phyloP scores from a whole-genome alignment of 2,113 vertebrate genomes.

The Oenanthe melanoleuca region DNA sequence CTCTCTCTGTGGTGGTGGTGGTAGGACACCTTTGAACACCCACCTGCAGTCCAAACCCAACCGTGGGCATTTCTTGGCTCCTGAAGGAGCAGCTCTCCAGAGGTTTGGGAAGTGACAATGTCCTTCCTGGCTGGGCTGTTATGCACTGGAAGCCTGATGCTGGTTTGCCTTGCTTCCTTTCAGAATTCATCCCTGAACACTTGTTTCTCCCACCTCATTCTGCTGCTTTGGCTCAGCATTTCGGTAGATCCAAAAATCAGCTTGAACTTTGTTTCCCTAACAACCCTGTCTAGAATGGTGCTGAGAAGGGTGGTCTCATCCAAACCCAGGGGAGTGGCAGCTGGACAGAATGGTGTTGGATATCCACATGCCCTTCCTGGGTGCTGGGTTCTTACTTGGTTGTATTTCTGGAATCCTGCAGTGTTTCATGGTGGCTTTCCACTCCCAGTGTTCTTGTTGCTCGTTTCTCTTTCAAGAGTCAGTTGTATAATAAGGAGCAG shows the following conservation, averaged over 20 bases:
- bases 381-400: neutral
- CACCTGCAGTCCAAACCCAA: neutral
- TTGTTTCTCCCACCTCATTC: neutral
- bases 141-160: neutral
- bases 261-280: neutral
- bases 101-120: neutral
- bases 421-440: neutral
- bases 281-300: rapidly evolving
- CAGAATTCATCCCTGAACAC: neutral
- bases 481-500: neutral
- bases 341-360: neutral
- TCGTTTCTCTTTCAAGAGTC: neutral
- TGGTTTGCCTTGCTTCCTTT: neutral
- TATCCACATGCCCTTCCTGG: neutral
- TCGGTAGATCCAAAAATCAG: neutral
- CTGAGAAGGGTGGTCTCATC: neutral
- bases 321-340: neutral
- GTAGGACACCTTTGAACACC: neutral
- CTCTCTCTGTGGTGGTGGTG: rapidly evolving
- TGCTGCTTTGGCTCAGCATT: neutral
- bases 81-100: neutral
- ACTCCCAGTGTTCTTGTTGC: neutral
- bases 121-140: neutral
- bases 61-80: neutral
- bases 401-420: neutral